Evolutionary conservation across 2,113 vertebrate species (phyloP), one percentile per base, ranked within the genome.

Genomic region (Cromileptes altivelis): DNA sequence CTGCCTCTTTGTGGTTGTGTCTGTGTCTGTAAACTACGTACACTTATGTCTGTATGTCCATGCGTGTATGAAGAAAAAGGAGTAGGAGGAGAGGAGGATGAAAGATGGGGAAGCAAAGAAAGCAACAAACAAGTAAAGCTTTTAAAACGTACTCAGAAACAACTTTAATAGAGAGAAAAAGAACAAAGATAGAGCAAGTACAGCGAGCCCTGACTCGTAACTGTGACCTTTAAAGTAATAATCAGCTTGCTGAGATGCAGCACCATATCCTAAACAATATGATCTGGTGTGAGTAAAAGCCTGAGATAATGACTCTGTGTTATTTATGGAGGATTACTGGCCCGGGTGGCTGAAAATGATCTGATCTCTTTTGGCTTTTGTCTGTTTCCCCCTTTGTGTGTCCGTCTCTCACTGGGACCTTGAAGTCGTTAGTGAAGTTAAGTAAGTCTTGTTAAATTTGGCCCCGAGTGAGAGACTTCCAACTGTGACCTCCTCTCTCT

Each of bases 381-480:
- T 40, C 14, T 13, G 4, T 71, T 45, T 52, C 27, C 12, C 15
- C 12, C 49, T 12, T 21, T n/a, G 33, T 55, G 33, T 37, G 23
- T 15, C 52, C 27, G 9, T 69, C 50, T 67, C 18, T 42, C 30
- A 40, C 57, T 17, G 50, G 56, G 27, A 78, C 76, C 47, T 78
- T 84, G 14, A 70, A 30, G 25, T 77, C 23, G 12, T 91, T 70
- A 63, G 58, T 42, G 47, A 75, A 83, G 74, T 84, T 62, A 19
- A 70, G 67, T 65, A 76, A 52, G 85, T 18, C 77, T 81, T 67
- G 78, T 85, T 81, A 88, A 83, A 82, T 80, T 67, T 78, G 0
- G 70, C 81, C 70, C 14, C 0, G 6, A 67, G 75, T 80, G 23
- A 78, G 64, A 80, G 61, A 79, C 69, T 49, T 89, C 70, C 45